Base-by-base conservation (phyloP, 92 coral and sea anemone genomes). In the Paramuricea clavata region DNA sequence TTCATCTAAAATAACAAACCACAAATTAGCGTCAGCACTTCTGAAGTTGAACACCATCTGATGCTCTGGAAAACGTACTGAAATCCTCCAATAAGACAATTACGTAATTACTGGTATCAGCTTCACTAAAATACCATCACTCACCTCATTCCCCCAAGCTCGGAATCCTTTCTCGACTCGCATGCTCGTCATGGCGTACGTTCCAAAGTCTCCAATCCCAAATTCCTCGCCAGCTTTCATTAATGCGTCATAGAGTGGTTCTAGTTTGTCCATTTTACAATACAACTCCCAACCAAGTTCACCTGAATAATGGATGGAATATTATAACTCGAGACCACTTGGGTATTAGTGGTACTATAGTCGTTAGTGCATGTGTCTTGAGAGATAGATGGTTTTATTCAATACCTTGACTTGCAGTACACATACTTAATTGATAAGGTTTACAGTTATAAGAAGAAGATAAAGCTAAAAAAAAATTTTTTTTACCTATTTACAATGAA, bases 251-350 rank as follows among this genome's bases (percentile, higher is more conserved):
- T 95, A 95, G 30, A 95, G 81, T 43, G 89, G 84, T 23, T 85
- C 83, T 49, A 97, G 93, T 57, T 95, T 74, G 19, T 95, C 95
- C 27, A 90, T 87, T 43, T 94, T 94, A 89, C 94, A 94, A 89
- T 92, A 91, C 41, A 95, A 73, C 75, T 95, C 98, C 98, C 98
- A 95, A 36, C 98, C 98, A n/a, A 95, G 94, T 39, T 95, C 98
- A 39, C 98, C 98, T 95, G 80, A 2, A 2, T 49, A 22, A 36
- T 2, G 41, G 23, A 50, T 19, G 30, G 13, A 82, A 30, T 7
- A 39, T 47, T 12, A 47, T 36, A 36, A 15, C 15, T 47, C 52
- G 17, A 47, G 52, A 47, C 1, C 3, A 12, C 52, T 69, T 12
- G 21, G n/a, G n/a, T n/a, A n/a, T n/a, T n/a, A n/a, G n/a, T n/a